Evolutionary conservation across 2,888 invertebrate genomes (phyloP), one percentile per base, ranked within the genome.

Genomic region (Watsonalla binaria): DNA sequence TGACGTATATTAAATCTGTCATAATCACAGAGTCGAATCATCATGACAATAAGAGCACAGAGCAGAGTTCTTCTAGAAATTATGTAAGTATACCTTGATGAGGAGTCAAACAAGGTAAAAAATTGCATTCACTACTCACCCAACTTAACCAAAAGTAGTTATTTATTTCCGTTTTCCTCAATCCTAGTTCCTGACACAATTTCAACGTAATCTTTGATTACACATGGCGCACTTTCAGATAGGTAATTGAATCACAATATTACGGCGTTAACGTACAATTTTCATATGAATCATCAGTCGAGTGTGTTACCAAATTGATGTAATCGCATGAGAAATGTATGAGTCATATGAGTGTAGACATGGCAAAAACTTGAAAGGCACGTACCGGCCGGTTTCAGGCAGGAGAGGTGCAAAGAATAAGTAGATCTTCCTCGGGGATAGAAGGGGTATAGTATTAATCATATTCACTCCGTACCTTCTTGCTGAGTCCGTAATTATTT

Each of bases 231-330:
- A 49, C 54, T 57, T 37, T 46, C 45, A 58, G 54, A 15, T 59
- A 52, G 54, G 53, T 53, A 59, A 59, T 60, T 62, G 59, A 64
- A 57, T 64, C 62, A 62, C 58, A 45, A 56, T 58, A 51, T 51
- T 46, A 6, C 5, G 37, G 6, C 11, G 37, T 47, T 49, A 37
- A 37, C 49, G 37, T 15, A 37, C 8, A 8, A 49, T 39, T 35
- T 37, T 14, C 37, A 11, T 33, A 46, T 54, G 53, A 54, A 14
- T 54, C 53, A 54, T 48, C 15, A 13, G 6, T 46, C 33, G 4
- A 45, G 8, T 45, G 35, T 39, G 37, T 54, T 50, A 49, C 53
- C 35, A 50, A 53, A 54, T 46, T 54, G 50, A 54, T 50, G 53
- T 54, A 54, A 54, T 46, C 37, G 6, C 14, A 14, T 49, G 49